Conservation (phyloP, 2,113 vertebrate species). For the Columbina picui region DNA sequence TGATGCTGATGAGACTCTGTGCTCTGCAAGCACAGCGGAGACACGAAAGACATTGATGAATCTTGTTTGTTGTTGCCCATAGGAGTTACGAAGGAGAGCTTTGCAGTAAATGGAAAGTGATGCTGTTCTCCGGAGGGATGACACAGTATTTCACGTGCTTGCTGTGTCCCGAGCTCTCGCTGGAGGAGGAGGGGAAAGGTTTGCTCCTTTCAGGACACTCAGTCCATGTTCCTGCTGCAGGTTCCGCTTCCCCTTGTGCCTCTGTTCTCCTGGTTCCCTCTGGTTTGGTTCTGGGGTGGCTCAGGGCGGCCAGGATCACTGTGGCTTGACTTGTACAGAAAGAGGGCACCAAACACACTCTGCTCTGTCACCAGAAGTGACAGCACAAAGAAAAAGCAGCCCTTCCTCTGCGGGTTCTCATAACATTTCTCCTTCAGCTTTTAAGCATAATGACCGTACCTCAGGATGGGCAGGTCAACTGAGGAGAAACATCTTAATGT, state of each 20-base stretch:
- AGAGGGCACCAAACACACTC: neutral
- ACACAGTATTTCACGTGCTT: neutral
- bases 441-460: neutral
- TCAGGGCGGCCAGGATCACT: neutral
- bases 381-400: neutral
- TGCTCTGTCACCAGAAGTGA: neutral
- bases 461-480: neutral
- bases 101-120: neutral
- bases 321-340: neutral
- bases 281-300: neutral
- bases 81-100: neutral
- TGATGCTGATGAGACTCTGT: neutral
- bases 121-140: neutral
- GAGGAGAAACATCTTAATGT: neutral
- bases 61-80: neutral
- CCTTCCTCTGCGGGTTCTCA: neutral
- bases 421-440: neutral
- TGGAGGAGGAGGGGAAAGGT: neutral
- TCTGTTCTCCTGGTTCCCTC: neutral
- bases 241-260: neutral
- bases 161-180: rapidly evolving
- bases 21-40: neutral
- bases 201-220: neutral
- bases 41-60: neutral
- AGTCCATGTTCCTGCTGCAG: neutral